A percentile compares a stretch with the other conserved stretches of the same genome.
Conservation (phyloP, 2,113 vertebrate species). For the Sinocyclocheilus grahami region DNA sequence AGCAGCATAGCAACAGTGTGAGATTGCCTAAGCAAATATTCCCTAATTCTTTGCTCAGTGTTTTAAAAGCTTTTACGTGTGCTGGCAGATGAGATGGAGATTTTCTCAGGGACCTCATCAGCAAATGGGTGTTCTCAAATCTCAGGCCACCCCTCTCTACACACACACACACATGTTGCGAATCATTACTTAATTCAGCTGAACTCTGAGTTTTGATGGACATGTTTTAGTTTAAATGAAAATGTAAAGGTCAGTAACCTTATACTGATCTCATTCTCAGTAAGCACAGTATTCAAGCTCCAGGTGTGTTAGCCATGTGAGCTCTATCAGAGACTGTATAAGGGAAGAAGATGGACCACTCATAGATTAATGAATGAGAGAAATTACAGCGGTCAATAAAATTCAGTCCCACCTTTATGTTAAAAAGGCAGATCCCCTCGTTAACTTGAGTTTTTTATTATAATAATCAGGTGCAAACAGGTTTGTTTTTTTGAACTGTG, state of each 20-base stretch:
- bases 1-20: constrained; percentile 49
- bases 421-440: neutral
- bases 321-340: neutral
- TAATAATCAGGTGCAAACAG: neutral
- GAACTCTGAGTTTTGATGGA: neutral
- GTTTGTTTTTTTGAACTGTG: neutral
- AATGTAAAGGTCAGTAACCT: constrained; percentile 1
- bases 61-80: constrained; percentile 44
- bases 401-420: neutral
- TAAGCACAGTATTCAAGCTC: neutral
- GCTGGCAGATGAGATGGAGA: constrained; percentile 38
- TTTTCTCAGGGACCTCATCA: constrained; percentile 46
- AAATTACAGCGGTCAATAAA: neutral
- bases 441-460: neutral
- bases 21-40: constrained; percentile 49
- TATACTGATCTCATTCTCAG: neutral
- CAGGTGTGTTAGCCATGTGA: neutral
- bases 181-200: neutral
- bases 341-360: neutral
- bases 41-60: constrained; percentile 37
- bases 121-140: constrained; percentile 54
- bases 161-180: neutral
- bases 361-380: neutral
- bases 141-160: neutral
- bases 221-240: neutral